These are phyloP conservation scores for Cromileptes altivelis DNA, from an alignment of 2,113 vertebrate species.

Conservation along the genomic window DNA sequence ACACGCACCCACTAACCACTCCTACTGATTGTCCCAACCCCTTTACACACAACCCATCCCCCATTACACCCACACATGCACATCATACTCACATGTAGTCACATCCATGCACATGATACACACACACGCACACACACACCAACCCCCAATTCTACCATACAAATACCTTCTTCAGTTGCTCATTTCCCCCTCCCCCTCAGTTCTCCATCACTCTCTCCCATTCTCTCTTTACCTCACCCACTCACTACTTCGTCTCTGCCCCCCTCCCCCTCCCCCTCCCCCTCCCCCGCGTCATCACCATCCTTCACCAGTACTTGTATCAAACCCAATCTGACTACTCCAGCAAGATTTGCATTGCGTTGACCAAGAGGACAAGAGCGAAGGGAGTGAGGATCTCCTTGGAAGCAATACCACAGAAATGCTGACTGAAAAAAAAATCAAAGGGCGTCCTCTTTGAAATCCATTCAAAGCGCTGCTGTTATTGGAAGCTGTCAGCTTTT, in stretches of 20 bases:
- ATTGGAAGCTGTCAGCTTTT: slow-evolving; percentile 46
- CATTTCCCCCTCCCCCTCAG: slow-evolving; percentile 24
- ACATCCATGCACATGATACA: neutral
- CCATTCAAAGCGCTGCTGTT: slow-evolving; percentile 16
- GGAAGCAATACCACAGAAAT: slow-evolving; percentile 28
- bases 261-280: too few relatives aligned
- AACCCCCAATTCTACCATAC: slow-evolving; percentile 39
- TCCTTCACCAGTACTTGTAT: slow-evolving; percentile 45
- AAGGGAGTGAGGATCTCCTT: neutral
- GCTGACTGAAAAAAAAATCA: slow-evolving; percentile 23
- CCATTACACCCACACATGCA: slow-evolving; percentile 29
- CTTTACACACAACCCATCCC: slow-evolving; percentile 44
- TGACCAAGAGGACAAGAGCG: slow-evolving; percentile 18
- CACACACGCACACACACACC: slow-evolving; percentile 22
- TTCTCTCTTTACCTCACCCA: slow-evolving; percentile 23
- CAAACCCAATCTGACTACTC: slow-evolving; percentile 55
- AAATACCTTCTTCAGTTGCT: slow-evolving; percentile 41
- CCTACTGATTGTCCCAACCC: slow-evolving; percentile 41
- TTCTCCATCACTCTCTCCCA: slow-evolving; percentile 34
- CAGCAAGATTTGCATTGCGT: slow-evolving; percentile 30
- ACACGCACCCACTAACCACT: slow-evolving; percentile 44
- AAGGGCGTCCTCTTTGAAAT: slow-evolving; percentile 21
- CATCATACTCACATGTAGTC: neutral
- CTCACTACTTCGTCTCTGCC: slow-evolving; percentile 20
- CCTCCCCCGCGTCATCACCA: slow-evolving; percentile 3